Base-by-base conservation (phyloP, 2,113 vertebrate species). In the Aplodontia rufa region DNA sequence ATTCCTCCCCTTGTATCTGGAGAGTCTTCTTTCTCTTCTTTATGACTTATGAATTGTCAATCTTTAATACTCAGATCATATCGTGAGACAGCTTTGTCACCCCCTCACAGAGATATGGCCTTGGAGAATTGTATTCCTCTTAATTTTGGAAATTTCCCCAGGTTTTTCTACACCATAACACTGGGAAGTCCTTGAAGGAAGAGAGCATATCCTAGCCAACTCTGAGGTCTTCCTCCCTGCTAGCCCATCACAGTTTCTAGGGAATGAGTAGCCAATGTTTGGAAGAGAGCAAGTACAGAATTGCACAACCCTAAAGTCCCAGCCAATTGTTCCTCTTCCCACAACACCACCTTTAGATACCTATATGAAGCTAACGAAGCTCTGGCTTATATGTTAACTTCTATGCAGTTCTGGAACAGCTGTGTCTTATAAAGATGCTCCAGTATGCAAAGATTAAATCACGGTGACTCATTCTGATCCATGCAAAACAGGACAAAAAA, bases 391-490 rank as follows among this genome's bases (percentile, higher is more conserved):
- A 5, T 82, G 82, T 89, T 86, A 74, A 62, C 11, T 1, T 40
- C 42, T n/a, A 3, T 17, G 6, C 24, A 49, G 26, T 93, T 93
- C 49, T 82, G 17, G 49, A 42, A 93, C 81, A 9, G 72, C 32
- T 47, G 19, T 60, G 7, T 69, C 16, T 89, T 88, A 69, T 12
- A 37, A 78, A 40, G 13, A 40, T 66, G 40, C 12, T n/a, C 40
- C 9, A 62, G 14, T 30, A 58, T 42, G 14, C 76, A 68, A 84
- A 58, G 35, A 91, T 45, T 87, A 35, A 95, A 72, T 72, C 53
- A 28, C 51, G 47, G 13, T 85, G 72, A 93, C 9, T 96, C 68
- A 91, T 81, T 88, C 75, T 58, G 66, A 94, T 47, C 49, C 26
- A 60, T 72, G 28, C 69, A 47, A 78, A 93, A 86, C 8, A 87